Percentiles rank a stretch among this genome's conserved stretches.
Evolutionary conservation across 2,888 invertebrate species (phyloP).

Genomic region (Eremobia ochroleuca): DNA sequence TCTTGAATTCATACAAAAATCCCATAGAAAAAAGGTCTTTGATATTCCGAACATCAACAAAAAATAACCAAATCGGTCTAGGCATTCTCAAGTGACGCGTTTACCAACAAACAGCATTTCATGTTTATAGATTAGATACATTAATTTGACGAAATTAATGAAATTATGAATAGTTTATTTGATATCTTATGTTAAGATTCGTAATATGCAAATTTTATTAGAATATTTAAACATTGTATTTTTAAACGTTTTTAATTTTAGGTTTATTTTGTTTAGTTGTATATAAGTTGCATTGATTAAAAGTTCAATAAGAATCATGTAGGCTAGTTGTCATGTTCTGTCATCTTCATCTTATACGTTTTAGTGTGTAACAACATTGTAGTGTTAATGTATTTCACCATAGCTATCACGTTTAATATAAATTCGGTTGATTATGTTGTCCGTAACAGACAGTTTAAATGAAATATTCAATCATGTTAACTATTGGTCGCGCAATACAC

Average conservation of each 20-base stretch:
- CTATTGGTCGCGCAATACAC: too few relatives aligned
- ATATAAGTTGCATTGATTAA: constrained; percentile 24
- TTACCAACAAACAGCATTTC: not conserved
- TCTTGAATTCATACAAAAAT: not conserved
- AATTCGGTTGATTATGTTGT: not conserved
- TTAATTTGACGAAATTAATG: constrained; percentile 12
- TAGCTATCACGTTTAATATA: constrained; percentile 1
- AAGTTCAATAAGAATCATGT: constrained; percentile 26
- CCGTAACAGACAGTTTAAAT: not conserved
- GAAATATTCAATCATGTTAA: not conserved
- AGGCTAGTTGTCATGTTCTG: constrained; percentile 15
- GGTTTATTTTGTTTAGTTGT: constrained; percentile 21
- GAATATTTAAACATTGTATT: too few relatives aligned
- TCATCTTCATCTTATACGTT: not conserved
- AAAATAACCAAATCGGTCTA: not conserved
- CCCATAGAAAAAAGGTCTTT: not conserved
- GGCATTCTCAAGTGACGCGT: not conserved
- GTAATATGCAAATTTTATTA: constrained; percentile 26
- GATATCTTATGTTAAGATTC: constrained; percentile 52
- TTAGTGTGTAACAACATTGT: constrained; percentile 30
- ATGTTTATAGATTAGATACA: not conserved
- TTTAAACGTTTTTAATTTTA: not conserved
- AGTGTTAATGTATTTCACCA: constrained; percentile 17
- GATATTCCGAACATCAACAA: not conserved
- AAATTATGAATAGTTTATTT: constrained; percentile 27